Percentiles rank a stretch among this genome's conserved stretches.
phyloP scores from a whole-genome alignment of 1,140 invertebrate species.

The Drosophila rufa region DNA sequence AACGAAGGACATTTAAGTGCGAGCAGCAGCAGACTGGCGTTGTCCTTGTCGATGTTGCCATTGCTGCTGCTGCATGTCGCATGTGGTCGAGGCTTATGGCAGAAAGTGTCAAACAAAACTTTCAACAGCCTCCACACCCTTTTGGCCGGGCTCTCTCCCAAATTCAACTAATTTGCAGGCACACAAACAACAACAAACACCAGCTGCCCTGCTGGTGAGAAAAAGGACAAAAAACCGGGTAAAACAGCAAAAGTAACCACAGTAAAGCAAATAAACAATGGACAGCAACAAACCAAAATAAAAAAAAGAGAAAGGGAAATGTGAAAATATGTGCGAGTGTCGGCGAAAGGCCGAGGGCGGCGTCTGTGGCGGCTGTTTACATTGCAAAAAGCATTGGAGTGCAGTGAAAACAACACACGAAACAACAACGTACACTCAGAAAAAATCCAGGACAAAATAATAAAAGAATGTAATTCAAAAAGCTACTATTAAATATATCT shows the following conservation, averaged over 20 bases:
- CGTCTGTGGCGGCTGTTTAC: slow-evolving; percentile 66
- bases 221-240: slow-evolving; percentile 37
- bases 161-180: slow-evolving; percentile 76
- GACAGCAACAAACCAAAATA: slow-evolving; percentile 19
- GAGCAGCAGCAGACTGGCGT: slow-evolving; percentile 40
- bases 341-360: slow-evolving; percentile 22
- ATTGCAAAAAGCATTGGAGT: slow-evolving; percentile 83
- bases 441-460: background rate
- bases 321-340: slow-evolving; percentile 68
- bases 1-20: slow-evolving; percentile 60
- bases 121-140: slow-evolving; percentile 38
- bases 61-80: slow-evolving; percentile 53
- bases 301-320: slow-evolving; percentile 42
- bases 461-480: too few species aligned
- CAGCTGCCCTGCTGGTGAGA: slow-evolving; percentile 23
- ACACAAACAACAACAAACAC: slow-evolving; percentile 49
- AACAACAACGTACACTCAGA: slow-evolving; percentile 35
- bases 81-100: slow-evolving; percentile 64
- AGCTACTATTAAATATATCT: too few species aligned
- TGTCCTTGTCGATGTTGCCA: slow-evolving; percentile 38
- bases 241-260: slow-evolving; percentile 69
- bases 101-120: slow-evolving; percentile 69
- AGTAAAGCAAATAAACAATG: slow-evolving; percentile 74
- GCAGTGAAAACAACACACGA: slow-evolving; percentile 73
- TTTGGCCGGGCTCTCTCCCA: slow-evolving; percentile 39